phyloP scores from a whole-genome alignment of 2,113 vertebrate species.

The Myanophis thanlyinensis region DNA sequence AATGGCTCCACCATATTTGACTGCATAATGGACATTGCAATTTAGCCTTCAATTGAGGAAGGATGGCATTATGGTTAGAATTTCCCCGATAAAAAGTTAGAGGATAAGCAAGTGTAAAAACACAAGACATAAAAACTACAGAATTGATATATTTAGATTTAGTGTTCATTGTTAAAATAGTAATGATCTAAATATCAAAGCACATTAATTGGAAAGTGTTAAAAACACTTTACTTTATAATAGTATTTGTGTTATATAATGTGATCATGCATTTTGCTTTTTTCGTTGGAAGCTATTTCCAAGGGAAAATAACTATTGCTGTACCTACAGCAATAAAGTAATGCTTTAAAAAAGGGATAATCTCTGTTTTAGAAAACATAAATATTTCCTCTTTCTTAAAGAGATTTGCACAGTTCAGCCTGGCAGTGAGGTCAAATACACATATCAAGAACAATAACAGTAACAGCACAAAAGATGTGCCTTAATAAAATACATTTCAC shows the following conservation, averaged over 20 bases:
- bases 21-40: slow-evolving; percentile 41
- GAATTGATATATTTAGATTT: slow-evolving; percentile 16
- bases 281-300: neutral
- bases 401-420: slow-evolving; percentile 52
- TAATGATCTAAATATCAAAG: neutral
- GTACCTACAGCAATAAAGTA: neutral
- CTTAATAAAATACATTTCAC: slow-evolving; percentile 36
- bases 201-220: slow-evolving; percentile 37
- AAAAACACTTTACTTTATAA: slow-evolving; percentile 36
- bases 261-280: neutral
- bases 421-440: slow-evolving; percentile 61
- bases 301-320: too few species aligned
- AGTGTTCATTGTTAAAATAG: slow-evolving; percentile 14
- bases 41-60: slow-evolving; percentile 27
- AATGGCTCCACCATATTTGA: slow-evolving; percentile 15
- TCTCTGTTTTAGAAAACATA: slow-evolving; percentile 55
- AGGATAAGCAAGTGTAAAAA: slow-evolving; percentile 18
- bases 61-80: slow-evolving; percentile 29
- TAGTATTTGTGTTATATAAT: neutral
- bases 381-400: slow-evolving; percentile 58
- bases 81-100: slow-evolving; percentile 31
- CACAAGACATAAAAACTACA: slow-evolving; percentile 9
- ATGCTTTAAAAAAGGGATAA: neutral
- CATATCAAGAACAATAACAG: slow-evolving; percentile 39
- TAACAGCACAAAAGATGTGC: slow-evolving; percentile 41